Conservation (phyloP, 2,797 vertebrate species). For the Capromys pilorides region DNA sequence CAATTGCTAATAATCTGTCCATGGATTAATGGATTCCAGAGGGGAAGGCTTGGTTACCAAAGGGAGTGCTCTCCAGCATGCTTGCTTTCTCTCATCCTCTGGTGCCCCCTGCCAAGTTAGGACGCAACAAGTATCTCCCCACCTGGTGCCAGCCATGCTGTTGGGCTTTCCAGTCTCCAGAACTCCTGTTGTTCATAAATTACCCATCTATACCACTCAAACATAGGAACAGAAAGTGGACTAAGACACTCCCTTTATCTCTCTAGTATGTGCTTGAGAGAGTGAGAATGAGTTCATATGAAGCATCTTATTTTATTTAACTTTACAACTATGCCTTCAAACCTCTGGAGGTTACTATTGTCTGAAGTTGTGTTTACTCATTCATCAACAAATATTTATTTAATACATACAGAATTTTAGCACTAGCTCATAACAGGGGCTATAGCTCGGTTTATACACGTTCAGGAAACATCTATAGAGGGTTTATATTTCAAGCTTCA, state of each 20-base stretch:
- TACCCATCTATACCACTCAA: neutral
- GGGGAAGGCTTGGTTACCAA: neutral
- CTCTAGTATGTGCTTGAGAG: neutral
- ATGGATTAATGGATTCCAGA: neutral
- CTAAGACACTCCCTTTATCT: neutral
- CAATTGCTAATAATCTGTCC: neutral
- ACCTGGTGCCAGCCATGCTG: neutral
- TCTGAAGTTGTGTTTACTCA: neutral
- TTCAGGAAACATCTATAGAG: neutral
- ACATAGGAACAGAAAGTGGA: neutral
- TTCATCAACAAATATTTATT: neutral
- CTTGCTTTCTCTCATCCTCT: neutral
- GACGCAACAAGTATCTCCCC: neutral
- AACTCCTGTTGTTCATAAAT: neutral
- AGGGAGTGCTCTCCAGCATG: neutral
- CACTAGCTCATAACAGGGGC: neutral
- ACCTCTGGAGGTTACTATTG: neutral
- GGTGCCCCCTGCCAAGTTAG: neutral
- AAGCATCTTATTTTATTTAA: constrained; percentile 32
- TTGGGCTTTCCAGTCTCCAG: neutral
- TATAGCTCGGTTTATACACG: neutral
- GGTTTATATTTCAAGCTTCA: neutral
- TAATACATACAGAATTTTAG: neutral
- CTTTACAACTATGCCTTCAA: neutral
- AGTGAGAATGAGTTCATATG: neutral